Base-by-base conservation (phyloP, 37 sponge, comb jelly and placozoan species). In the Agelas oroides region DNA sequence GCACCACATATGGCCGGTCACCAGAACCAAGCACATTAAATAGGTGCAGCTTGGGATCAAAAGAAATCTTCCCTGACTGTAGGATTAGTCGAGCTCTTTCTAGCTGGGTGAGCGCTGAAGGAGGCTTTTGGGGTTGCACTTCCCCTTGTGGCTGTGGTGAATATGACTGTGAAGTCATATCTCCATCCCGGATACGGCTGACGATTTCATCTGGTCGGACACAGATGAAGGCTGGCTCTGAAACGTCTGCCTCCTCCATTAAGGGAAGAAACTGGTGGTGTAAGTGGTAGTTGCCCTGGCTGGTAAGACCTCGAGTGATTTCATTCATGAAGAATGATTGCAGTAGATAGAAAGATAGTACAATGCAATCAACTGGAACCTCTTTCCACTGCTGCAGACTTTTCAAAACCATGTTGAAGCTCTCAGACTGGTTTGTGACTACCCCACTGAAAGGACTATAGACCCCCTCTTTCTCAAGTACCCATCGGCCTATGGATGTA, bases 181-280 rank as follows among this genome's bases (percentile, higher is more conserved):
- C n/a, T n/a, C n/a, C n/a, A n/a, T n/a, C n/a, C n/a, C 35, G 25
- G 65, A 62, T 78, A 24, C 46, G 46, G 14, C 17, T 24, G 13
- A 78, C 79, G 28, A 78, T 78, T 62, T 78, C 79, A n/a, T 78
- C 79, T 33, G 79, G 79, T 58, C 38, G 32, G 30, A 65, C n/a
- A 18, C 68, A 18, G 15, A 65, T 13, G 15, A 65, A 65, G 46
- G 59, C 24, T 13, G 35, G 16, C 11, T 35, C 35, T 24, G 17
- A 11, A 16, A 63, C 65, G 27, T 32, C 14, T 21, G 25, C 25
- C 25, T 64, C 34, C 35, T 62, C 46, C 63, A 62, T 59, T 56
- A 20, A 20, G 13, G 30, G 11, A 40, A 31, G 5, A 59, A 58
- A 62, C 41, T 78, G 11, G 41, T 37, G 25, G 32, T 35, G 59